Evolutionary conservation across 1,140 invertebrate species (phyloP).

Genomic region (Stegodyphus dumicola): DNA sequence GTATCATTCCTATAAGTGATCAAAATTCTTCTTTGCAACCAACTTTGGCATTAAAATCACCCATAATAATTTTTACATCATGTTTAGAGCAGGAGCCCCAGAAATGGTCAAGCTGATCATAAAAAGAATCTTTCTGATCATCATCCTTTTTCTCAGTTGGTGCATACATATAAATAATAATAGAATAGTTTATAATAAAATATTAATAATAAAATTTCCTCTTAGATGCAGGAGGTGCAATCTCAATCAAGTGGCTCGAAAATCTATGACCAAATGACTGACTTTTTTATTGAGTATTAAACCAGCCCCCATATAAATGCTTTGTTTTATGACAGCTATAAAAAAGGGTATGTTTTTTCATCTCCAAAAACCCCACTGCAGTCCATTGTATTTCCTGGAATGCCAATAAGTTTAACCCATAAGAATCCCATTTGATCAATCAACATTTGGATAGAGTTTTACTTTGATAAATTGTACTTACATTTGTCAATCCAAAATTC

Average conservation of each 20-base stretch:
- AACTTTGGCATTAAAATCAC: conserved; percentile 1
- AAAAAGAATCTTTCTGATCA: background rate
- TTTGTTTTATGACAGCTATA: background rate
- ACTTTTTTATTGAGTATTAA: background rate
- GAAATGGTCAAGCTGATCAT: background rate
- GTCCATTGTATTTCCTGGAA: background rate
- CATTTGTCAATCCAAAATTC: too few relatives aligned
- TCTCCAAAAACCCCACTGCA: background rate
- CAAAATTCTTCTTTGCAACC: background rate
- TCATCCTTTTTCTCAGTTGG: conserved; percentile 2
- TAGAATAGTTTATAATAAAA: conserved; percentile 1
- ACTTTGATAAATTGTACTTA: background rate
- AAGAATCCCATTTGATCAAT: background rate
- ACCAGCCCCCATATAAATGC: background rate
- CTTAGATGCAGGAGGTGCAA: background rate
- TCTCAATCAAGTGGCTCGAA: background rate
- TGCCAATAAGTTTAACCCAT: background rate
- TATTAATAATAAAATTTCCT: too few relatives aligned
- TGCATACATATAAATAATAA: background rate
- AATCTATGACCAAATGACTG: background rate
- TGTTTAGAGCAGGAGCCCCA: background rate
- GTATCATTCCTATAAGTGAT: background rate
- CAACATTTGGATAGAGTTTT: background rate
- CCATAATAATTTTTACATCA: background rate
- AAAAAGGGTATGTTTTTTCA: background rate